A percentile compares a stretch with the other conserved stretches of the same genome.
phyloP scores from a whole-genome alignment of 2,888 invertebrate species.

The Icerya purchasi region DNA sequence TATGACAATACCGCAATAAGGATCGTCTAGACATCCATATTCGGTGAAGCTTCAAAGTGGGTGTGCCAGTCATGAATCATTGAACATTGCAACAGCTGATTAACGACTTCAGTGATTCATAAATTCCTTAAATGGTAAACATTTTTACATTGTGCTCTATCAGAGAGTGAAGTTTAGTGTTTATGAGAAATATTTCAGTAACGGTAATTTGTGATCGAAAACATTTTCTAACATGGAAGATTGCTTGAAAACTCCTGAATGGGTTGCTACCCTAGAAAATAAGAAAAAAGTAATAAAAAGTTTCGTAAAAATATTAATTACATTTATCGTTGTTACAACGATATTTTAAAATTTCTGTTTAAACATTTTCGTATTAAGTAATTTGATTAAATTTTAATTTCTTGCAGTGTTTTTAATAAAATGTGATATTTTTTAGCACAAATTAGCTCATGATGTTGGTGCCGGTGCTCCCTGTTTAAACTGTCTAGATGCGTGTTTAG shows the following conservation, averaged over 20 bases:
- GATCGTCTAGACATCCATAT: no score
- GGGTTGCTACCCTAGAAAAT: conserved; percentile 14
- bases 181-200: no score
- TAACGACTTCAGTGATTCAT: no score
- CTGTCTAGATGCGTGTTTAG: conserved; percentile 18
- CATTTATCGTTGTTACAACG: neutral
- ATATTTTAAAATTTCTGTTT: neutral
- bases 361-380: neutral
- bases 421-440: conserved; percentile 15
- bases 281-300: conserved; percentile 12
- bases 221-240: conserved; percentile 11
- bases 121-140: no score
- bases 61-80: no score
- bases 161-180: no score
- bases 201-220: no score
- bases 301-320: neutral
- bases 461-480: conserved; percentile 19
- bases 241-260: conserved; percentile 14
- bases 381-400: no score
- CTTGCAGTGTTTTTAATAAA: neutral
- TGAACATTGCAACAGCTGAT: no score
- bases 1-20: no score
- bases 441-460: conserved; percentile 19
- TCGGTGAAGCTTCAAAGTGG: no score
- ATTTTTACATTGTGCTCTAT: no score